Evolutionary conservation across 2,797 vertebrate genomes (phyloP).

Genomic region (Danio jaintianensis): DNA sequence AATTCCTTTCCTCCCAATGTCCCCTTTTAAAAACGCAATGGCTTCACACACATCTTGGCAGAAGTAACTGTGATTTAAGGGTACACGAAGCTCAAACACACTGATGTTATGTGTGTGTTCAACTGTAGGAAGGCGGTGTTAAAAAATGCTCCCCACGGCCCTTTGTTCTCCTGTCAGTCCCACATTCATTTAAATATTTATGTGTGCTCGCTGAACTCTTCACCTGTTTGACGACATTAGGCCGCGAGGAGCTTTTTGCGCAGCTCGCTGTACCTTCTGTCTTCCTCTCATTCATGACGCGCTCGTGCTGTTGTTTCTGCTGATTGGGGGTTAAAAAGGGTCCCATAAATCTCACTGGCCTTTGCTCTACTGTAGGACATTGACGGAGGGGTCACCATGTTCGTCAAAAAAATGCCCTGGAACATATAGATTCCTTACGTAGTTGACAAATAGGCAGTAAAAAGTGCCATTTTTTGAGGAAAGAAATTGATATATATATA

Average conservation of each 20-base stretch:
- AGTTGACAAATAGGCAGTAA: no score
- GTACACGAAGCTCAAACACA: not conserved
- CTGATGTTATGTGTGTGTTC: constrained; percentile 21
- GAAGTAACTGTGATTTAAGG: not conserved
- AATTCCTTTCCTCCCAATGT: constrained; percentile 3
- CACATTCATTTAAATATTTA: constrained; percentile 80
- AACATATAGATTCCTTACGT: not conserved
- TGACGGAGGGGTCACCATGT: not conserved
- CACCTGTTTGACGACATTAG: constrained; percentile 74
- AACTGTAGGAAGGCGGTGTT: constrained; percentile 64
- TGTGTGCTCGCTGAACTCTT: constrained; percentile 77
- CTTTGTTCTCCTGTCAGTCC: constrained; percentile 82
- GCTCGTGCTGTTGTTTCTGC: constrained; percentile 46
- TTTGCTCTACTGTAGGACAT: not conserved
- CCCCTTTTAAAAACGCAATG: not conserved
- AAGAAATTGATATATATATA: no score
- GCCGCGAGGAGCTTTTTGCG: constrained; percentile 23
- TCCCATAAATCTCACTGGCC: constrained; percentile 41
- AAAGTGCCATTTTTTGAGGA: no score
- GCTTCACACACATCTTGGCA: constrained; percentile 22
- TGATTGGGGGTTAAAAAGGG: constrained; percentile 48
- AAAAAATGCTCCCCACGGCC: constrained; percentile 59
- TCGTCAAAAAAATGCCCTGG: not conserved
- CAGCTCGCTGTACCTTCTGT: constrained; percentile 56
- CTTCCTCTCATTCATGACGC: constrained; percentile 57